Evolutionary conservation across 2,888 invertebrate species (phyloP), one percentile per base, ranked within the genome.

Genomic region (Clusia tigrina): DNA sequence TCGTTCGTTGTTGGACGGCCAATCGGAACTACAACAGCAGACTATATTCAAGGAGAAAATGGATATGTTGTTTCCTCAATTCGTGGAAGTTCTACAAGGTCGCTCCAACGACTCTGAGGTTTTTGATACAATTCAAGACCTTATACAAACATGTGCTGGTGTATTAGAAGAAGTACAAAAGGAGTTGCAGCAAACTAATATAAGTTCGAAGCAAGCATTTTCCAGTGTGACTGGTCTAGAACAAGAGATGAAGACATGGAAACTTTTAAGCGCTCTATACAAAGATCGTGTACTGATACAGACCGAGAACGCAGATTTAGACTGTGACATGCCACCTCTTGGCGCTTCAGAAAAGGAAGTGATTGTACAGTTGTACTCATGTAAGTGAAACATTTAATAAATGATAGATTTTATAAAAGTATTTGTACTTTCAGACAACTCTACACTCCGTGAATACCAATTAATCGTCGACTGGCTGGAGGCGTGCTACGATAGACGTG

Each of bases 401-500:
- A n/a, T 54, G 20, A 20, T 26, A n/a, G 23, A 25, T 24, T 37
- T 48, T 48, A 2, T 48, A 46, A n/a, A 54, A 20, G 25, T 38
- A 12, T 1, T 18, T 22, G 1, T 12, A 24, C 51, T 61, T 65
- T 32, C 82, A 81, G 84, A 84, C 60, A 87, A 88, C 73, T 82
- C 87, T 0, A 88, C 87, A 63, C 73, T 89, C 26, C 83, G 92
- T 32, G 88, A 92, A 77, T 88, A 91, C 74, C 94, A 97, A 81
- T 81, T 96, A 54, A 89, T 97, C 46, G 91, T 96, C 23, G 96
- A 96, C 82, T 97, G 97, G 97, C 81, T 97, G 58, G 97, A 97
- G 83, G 88, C 89, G 42, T 92, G 91, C 79, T 91, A 94, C 18
- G 83, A 87, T 6, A 89, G 90, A 69, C 84, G 86, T 42, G 82